Evolutionary conservation across 1,140 invertebrate species (phyloP).

Genomic region (Holotrichia oblita): DNA sequence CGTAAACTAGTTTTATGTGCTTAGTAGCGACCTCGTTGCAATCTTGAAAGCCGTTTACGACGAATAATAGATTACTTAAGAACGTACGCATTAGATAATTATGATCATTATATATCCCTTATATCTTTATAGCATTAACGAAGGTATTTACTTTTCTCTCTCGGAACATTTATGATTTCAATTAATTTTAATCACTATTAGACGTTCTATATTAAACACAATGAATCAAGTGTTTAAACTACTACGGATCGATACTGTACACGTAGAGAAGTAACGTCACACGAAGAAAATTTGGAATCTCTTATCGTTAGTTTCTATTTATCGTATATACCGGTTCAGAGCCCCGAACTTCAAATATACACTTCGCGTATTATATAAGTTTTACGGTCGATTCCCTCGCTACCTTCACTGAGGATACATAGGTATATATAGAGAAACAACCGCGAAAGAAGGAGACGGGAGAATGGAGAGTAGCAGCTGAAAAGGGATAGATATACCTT

Average conservation of each 20-base stretch:
- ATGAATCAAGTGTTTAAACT: no score
- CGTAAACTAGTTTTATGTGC: slow-evolving; percentile 11
- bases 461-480: not conserved
- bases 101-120: no score
- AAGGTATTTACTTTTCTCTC: no score
- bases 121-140: no score
- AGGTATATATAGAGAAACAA: not conserved
- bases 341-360: not conserved
- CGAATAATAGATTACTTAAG: slow-evolving; percentile 13
- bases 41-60: slow-evolving; percentile 1
- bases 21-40: not conserved
- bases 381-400: slow-evolving; percentile 5
- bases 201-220: no score
- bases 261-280: no score
- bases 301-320: no score
- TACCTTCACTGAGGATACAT: not conserved
- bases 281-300: no score
- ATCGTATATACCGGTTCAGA: not conserved
- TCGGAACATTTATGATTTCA: no score
- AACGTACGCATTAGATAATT: not conserved
- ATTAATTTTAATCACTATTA: no score
- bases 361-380: slow-evolving; percentile 1
- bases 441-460: not conserved
- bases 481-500: not conserved
- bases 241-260: no score